A percentile compares a stretch with the other conserved stretches of the same genome.
These are phyloP conservation scores for Tachycineta bicolor DNA, from an alignment of 2,113 vertebrate genomes.

Conservation along the genomic window DNA sequence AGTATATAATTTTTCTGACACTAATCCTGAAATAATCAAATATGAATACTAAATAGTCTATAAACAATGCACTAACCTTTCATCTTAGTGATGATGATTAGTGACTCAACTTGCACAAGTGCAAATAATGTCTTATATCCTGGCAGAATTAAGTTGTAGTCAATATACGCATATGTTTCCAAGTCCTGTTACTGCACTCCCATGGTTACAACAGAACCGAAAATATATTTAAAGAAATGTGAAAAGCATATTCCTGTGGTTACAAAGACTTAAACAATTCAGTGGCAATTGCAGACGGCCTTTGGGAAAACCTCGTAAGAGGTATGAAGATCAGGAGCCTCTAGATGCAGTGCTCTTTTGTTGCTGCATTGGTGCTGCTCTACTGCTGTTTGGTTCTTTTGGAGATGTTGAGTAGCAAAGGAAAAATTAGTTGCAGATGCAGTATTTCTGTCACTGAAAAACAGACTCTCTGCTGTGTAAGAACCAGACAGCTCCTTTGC, in stretches of 20 bases:
- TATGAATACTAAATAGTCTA: not conserved
- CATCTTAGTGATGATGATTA: not conserved
- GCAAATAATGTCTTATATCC: not conserved
- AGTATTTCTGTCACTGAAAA: not conserved
- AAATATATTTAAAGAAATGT: not conserved
- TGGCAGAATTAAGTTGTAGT: not conserved
- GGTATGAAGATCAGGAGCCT: not conserved
- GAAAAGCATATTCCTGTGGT: not conserved
- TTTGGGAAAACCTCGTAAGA: not conserved
- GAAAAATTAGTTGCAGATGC: not conserved
- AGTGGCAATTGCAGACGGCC: not conserved
- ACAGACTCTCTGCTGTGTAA: not conserved
- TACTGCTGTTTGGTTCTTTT: not conserved
- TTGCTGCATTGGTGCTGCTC: not conserved
- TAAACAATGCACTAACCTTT: not conserved
- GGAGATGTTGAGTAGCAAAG: not conserved
- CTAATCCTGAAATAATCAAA: not conserved
- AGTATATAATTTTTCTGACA: not conserved
- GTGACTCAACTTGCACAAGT: not conserved
- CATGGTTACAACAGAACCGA: not conserved
- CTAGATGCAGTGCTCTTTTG: not conserved
- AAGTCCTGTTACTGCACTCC: not conserved
- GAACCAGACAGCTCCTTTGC: not conserved
- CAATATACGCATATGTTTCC: not conserved
- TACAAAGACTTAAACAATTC: not conserved